phyloP scores from a whole-genome alignment of 2,797 vertebrate species.

The Arctocebus calabarensis region DNA sequence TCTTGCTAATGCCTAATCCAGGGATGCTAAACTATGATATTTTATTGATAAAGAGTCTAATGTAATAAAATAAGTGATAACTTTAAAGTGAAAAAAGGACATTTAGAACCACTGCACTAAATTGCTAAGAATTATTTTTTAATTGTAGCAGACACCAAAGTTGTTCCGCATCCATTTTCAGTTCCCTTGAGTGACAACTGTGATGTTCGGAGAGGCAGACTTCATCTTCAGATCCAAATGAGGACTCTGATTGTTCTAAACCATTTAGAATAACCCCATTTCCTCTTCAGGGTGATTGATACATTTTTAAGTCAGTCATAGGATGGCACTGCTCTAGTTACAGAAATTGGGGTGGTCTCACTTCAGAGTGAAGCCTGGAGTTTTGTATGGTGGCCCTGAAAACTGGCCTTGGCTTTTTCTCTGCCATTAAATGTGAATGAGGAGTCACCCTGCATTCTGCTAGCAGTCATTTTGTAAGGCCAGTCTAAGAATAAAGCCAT shows the following conservation, averaged over 20 bases:
- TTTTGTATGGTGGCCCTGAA: not conserved
- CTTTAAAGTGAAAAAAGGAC: not conserved
- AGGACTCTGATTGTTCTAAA: not conserved
- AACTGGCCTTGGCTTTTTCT: not conserved
- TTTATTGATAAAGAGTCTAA: constrained; percentile 38
- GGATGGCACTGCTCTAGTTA: not conserved
- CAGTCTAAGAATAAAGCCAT: not conserved
- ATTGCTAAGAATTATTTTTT: constrained; percentile 30
- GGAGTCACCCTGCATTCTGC: not conserved
- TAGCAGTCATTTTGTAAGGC: not conserved
- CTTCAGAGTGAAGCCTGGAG: not conserved
- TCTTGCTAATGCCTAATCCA: not conserved
- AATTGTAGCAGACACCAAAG: not conserved
- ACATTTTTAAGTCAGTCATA: not conserved
- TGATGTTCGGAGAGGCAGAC: not conserved
- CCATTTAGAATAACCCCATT: not conserved
- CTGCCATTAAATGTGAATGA: not conserved
- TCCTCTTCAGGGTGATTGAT: not conserved
- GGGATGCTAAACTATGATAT: not conserved
- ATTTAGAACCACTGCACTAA: not conserved
- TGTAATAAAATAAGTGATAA: not conserved
- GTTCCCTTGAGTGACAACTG: not conserved
- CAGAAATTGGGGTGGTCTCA: not conserved
- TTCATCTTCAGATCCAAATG: not conserved
- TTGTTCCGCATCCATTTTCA: not conserved